These are phyloP conservation scores for Calyptommatus sinebrachiatus DNA, from an alignment of 2,113 vertebrate genomes.

Conservation along the genomic window DNA sequence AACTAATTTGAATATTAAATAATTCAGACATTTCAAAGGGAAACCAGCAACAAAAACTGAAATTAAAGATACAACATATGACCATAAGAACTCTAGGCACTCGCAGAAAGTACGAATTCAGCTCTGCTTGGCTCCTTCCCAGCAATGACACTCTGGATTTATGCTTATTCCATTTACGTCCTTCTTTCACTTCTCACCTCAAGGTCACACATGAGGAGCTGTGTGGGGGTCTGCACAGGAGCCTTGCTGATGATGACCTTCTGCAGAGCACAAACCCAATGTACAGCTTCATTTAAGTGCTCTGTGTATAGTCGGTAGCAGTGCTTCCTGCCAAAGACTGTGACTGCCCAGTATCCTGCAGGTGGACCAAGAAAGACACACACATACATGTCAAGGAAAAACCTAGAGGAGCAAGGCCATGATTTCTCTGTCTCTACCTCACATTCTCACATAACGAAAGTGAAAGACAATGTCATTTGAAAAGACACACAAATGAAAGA, in stretches of 20 bases:
- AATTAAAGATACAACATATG: not conserved
- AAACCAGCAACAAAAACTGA: too few relatives aligned
- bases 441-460: too few relatives aligned
- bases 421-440: not conserved
- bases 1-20: too few relatives aligned
- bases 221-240: constrained; percentile 90
- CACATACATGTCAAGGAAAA: not conserved
- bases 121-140: not conserved
- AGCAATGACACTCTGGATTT: not conserved
- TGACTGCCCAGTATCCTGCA: constrained; percentile 90
- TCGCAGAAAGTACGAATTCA: not conserved
- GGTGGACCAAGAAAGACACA: not conserved
- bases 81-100: not conserved
- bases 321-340: constrained; percentile 91
- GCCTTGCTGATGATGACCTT: constrained; percentile 92
- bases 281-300: constrained; percentile 89
- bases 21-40: too few relatives aligned
- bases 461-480: too few relatives aligned
- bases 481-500: not conserved
- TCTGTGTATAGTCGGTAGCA: constrained; percentile 88
- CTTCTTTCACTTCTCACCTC: constrained; percentile 74
- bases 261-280: constrained; percentile 89
- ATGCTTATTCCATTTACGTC: not conserved
- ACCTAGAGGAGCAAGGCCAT: not conserved
- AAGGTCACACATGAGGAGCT: constrained; percentile 90